Base-by-base conservation (phyloP, 2,888 invertebrate species). In the Chrysolina americana region DNA sequence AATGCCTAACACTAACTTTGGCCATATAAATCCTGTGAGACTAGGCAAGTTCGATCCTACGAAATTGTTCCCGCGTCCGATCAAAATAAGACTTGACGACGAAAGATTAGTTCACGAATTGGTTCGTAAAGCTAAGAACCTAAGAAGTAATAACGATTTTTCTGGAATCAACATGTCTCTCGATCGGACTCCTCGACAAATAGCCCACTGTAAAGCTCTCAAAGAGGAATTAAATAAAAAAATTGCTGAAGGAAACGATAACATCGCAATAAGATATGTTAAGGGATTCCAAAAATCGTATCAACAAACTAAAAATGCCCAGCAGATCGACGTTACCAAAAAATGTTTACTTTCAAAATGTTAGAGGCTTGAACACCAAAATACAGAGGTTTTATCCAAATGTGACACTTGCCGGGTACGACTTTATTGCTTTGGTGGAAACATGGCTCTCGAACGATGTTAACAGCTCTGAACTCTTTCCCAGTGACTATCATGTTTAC, bases 401-500 rank as follows among this genome's bases (percentile, higher is more conserved):
- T 10, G 56, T 56, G 56, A 56, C 10, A 2, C 23, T 56, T 13
- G 19, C 19, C 17, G 56, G 10, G 56, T 56, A 56, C 23, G n/a
- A 56, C 56, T 56, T 56, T 56, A 56, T 56, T 11, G 56, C 19
- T 21, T 21, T 56, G 10, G 56, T 56, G 10, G 56, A 56, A 9
- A 56, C 56, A 21, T 56, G 56, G 56, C 23, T 56, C 19, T 56
- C 13, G 17, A 13, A 56, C 6, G 10, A 21, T n/a, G 56, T 56
- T n/a, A 21, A 17, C 56, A 56, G 56, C 9, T 56, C 56, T n/a
- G 13, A 56, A 21, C 56, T 56, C n/a, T 48, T 48, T 48, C 48
- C 50, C 50, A 50, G 50, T 50, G 50, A 50, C 50, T 50, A 50
- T 17, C 50, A 50, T 50, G 50, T 50, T 17, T 50, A 50, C 15